A percentile compares a stretch with the other conserved stretches of the same genome.
Conservation (phyloP, 2,888 invertebrate species). For the Aproaerema taeniolella region DNA sequence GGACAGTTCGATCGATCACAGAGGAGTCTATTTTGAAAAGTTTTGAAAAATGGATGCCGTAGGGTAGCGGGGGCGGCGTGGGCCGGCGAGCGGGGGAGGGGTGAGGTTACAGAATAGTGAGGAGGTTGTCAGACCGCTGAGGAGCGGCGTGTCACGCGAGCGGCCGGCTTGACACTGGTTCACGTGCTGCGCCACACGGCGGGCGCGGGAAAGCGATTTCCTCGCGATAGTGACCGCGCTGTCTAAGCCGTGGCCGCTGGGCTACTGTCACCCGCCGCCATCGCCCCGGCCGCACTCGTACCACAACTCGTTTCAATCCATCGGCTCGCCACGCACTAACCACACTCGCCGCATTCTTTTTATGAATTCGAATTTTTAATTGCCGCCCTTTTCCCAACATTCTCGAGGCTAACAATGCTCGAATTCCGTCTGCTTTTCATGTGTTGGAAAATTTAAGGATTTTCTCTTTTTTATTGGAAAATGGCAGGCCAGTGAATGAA, state of each 20-base stretch:
- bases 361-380: too few species aligned
- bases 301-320: too few species aligned
- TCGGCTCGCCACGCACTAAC: neutral
- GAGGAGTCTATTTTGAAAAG: slow-evolving; percentile 29
- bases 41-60: slow-evolving; percentile 37
- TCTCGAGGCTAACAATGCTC: too few species aligned
- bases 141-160: slow-evolving; percentile 70
- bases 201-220: slow-evolving; percentile 72
- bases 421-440: too few species aligned
- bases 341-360: neutral
- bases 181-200: slow-evolving; percentile 58
- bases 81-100: slow-evolving; percentile 52
- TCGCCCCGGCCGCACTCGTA: too few species aligned
- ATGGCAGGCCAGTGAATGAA: too few species aligned
- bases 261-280: slow-evolving; percentile 46
- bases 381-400: too few species aligned
- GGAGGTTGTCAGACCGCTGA: slow-evolving; percentile 34
- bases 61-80: slow-evolving; percentile 56
- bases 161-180: slow-evolving; percentile 74
- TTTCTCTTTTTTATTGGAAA: too few species aligned
- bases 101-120: slow-evolving; percentile 33
- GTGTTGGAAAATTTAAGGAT: too few species aligned
- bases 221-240: slow-evolving; percentile 71
- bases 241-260: slow-evolving; percentile 58
- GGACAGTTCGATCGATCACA: slow-evolving; percentile 56